These are phyloP conservation scores for Drosophila barbarae DNA, from an alignment of 2,888 invertebrate genomes.

Conservation along the genomic window DNA sequence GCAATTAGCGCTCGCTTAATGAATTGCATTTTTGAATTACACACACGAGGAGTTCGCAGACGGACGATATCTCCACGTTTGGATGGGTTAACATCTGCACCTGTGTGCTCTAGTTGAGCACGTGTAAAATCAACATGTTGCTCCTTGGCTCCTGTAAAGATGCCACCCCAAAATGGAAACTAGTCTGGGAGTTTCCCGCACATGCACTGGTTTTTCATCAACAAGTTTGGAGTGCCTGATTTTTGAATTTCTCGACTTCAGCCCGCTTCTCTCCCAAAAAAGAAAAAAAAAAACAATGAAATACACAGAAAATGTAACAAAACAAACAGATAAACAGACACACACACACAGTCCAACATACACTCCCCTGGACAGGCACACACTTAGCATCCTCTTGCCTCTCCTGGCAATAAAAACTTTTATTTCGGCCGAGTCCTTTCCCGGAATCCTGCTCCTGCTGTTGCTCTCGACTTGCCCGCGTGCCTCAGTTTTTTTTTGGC, in stretches of 20 bases:
- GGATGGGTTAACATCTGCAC: conserved; percentile 6
- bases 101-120: conserved; percentile 47
- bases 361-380: conserved; percentile 36
- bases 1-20: conserved; percentile 67
- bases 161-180: conserved; percentile 13
- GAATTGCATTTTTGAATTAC: conserved; percentile 58
- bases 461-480: conserved; percentile 32
- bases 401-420: conserved; percentile 4
- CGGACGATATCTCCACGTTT: conserved; percentile 3
- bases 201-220: conserved; percentile 62
- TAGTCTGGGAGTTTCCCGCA: conserved; percentile 43
- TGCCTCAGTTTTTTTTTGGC: conserved; percentile 31
- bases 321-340: conserved; percentile 61
- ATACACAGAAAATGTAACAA: conserved; percentile 55
- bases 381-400: conserved; percentile 41
- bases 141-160: conserved; percentile 46
- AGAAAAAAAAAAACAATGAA: conserved; percentile 5
- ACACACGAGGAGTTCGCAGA: conserved; percentile 11
- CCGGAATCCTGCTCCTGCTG: conserved; percentile 8
- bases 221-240: conserved; percentile 70
- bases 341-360: conserved; percentile 3
- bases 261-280: conserved; percentile 27
- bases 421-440: conserved; percentile 10
- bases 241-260: conserved; percentile 68
- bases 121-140: conserved; percentile 70